Base-by-base conservation (phyloP, 2,888 invertebrate genomes). In the Calliphora vomitoria region DNA sequence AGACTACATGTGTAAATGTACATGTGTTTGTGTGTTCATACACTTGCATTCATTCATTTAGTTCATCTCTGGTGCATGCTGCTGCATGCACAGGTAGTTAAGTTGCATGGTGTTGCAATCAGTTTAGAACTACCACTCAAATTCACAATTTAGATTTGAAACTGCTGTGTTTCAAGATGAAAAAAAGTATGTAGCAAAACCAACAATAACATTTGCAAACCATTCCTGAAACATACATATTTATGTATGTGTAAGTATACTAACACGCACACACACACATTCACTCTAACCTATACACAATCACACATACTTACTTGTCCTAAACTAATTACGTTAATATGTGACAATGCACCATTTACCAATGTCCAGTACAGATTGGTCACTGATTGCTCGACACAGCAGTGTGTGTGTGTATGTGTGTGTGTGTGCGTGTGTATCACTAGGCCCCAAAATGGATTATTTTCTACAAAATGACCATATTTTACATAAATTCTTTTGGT, bases 271-370 rank as follows among this genome's bases (percentile, higher is more conserved):
- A 25, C 60, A 58, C 60, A 87, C 55, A 25, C 25, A 25, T 2
- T 25, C 25, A 25, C 25, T 1, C 25, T 25, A 1, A 25, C 25
- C 25, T 25, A 25, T 25, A 25, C 25, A 25, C 25, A 25, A 25
- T 25, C 31, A 72, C 8, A 25, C 60, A 58, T 53, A 87, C 55
- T 11, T 53, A 82, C 85, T 82, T 82, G 75, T 79, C 55, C 85
- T 83, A 87, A 88, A 88, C 88, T 88, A 88, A 88, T 88, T 88
- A 88, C 88, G 85, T 88, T 88, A 88, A 88, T 88, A 88, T 88
- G 83, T 82, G 88, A 87, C 85, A 85, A 84, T 88, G 88, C 82
- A 87, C 74, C 85, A 85, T 87, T 87, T 82, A 85, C 75, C 69
- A 80, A 75, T 64, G 82, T 76, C 60, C 82, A 71, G 64, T 74